Base-by-base conservation (phyloP, 2,888 invertebrate species). In the Hirtodrosophila duncani region DNA sequence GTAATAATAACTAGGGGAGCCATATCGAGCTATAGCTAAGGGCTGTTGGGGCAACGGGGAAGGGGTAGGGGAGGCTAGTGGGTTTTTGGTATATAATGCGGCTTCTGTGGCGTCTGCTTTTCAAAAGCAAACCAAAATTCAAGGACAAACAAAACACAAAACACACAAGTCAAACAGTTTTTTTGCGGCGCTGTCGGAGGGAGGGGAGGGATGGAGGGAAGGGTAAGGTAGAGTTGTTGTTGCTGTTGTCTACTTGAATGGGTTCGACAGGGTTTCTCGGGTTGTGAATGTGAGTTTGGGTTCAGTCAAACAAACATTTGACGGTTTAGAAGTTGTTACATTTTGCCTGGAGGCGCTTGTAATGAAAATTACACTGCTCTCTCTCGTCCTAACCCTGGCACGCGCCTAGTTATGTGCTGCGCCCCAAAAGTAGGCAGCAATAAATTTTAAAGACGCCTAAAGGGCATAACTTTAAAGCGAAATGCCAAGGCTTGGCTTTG, bases 81-180 rank as follows among this genome's bases (percentile, higher is more conserved):
- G 24, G 17, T 29, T 58, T 33, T 23, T 56, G 31, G n/a, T n/a
- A n/a, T n/a, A n/a, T n/a, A n/a, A n/a, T n/a, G 21, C 33, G 57
- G 56, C 56, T 43, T 56, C 49, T 66, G 67, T 55, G 63, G 53
- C 21, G 44, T 20, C 49, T 57, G 67, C 44, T 49, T 39, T 67
- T 27, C 44, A 41, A n/a, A 67, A 55, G 39, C 7, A 50, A 67
- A 51, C 67, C 60, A 60, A 79, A 79, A 70, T 75, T 81, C 82
- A 75, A 72, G 80, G 81, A 74, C 80, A 81, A 81, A 74, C 75
- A 75, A 78, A 78, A n/a, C n/a, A n/a, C 70, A 68, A 29, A 41
- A 43, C 37, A 48, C 30, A 45, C 75, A 70, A 70, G 80, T 71
- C 77, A 79, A 79, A 78, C 80, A 75, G 58, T 48, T 29, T 31